Evolutionary conservation across 2,797 vertebrate genomes (phyloP), one percentile per base, ranked within the genome.

Genomic region (Tragelaphus oryx): DNA sequence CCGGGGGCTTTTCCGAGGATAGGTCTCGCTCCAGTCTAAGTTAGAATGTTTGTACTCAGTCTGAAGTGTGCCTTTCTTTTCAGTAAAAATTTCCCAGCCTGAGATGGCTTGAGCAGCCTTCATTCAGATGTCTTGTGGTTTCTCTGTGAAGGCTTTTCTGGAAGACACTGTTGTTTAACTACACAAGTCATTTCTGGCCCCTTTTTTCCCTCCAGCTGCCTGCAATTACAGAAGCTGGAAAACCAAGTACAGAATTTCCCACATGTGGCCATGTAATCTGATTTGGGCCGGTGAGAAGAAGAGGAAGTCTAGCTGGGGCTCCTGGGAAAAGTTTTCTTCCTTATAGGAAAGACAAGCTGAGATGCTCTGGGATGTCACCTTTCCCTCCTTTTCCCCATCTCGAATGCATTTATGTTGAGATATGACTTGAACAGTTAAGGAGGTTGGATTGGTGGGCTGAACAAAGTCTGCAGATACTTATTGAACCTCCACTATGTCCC

Each of bases 101-200:
- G 33, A 62, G 46, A 84, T 71, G 41, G 37, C 28, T 92, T 81
- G 59, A 92, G 22, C 41, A 92, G 62, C 14, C 28, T 88, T 93
- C 22, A 20, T 28, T 78, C 60, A 83, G 41, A 75, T 75, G 44
- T 55, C 28, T 75, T 92, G 24, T 82, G 57, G 59, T 86, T 94
- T 93, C 76, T 82, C 48, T 85, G 20, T 85, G 37, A 55, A 82
- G 87, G 22, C 22, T 88, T 93, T 90, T 68, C 95, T 74, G 44
- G 44, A 44, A 91, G 80, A 86, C n/a, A 46, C 22, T 75, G 20
- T 93, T 81, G 26, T 94, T 85, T 55, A 33, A 46, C 37, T 48
- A 46, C 48, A 54, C 2, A 24, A 78, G 37, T 22, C 44, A 55
- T 50, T 71, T 12, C 62, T 60, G 48, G 33, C 20, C 20, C 33